Percentiles rank a stretch among this genome's conserved stretches.
Conservation (phyloP, 1,140 invertebrate genomes). For the Drosophila nigromelanica region DNA sequence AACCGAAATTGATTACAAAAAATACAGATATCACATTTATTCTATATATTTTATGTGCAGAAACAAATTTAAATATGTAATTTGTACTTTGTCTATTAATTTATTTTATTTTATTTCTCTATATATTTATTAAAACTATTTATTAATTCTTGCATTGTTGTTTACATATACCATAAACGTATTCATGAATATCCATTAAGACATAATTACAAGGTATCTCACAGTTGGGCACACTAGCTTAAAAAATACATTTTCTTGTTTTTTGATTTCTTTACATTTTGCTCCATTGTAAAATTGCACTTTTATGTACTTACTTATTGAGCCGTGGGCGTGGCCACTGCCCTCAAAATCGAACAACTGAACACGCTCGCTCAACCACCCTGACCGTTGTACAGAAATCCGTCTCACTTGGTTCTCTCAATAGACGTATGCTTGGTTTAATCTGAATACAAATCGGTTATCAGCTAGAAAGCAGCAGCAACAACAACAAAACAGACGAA, state of each 20-base stretch:
- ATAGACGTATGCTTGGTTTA: slow-evolving; percentile 56
- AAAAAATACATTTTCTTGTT: slow-evolving; percentile 3
- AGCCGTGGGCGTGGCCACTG: slow-evolving; percentile 18
- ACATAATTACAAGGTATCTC: not conserved
- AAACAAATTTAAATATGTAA: no score
- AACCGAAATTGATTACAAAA: no score
- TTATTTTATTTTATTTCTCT: not conserved
- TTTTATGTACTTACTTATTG: slow-evolving; percentile 44
- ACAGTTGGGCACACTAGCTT: not conserved
- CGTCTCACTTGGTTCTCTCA: slow-evolving; percentile 1
- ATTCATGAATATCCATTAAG: no score
- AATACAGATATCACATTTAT: no score
- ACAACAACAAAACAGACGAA: not conserved
- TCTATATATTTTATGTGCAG: no score
- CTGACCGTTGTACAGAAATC: slow-evolving; percentile 9
- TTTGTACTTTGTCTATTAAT: no score
- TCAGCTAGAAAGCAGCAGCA: slow-evolving; percentile 32
- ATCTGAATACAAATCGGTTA: slow-evolving; percentile 71
- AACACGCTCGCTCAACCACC: not conserved
- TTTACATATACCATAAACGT: no score
- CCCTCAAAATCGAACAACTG: slow-evolving; percentile 9
- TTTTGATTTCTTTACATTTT: slow-evolving; percentile 32
- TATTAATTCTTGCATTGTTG: no score
- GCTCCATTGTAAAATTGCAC: slow-evolving; percentile 38
- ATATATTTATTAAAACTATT: not conserved